Evolutionary conservation across 2,797 vertebrate species (phyloP).

Genomic region (Agapornis canus): DNA sequence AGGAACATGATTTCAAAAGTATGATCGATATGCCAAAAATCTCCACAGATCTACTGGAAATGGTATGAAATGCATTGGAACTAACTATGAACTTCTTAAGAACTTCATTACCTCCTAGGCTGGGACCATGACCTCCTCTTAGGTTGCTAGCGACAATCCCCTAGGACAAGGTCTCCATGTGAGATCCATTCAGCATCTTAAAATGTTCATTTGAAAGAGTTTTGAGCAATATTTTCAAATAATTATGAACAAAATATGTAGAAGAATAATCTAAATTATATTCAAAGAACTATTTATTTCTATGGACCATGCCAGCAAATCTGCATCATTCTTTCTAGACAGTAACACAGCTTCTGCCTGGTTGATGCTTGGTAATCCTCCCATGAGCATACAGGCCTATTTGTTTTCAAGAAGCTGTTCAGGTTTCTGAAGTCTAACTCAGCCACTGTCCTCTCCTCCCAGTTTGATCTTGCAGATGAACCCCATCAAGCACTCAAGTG

Average conservation of each 20-base stretch:
- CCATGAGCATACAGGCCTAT: neutral
- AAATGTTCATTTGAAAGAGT: neutral
- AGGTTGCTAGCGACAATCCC: neutral
- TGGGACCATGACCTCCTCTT: rapidly evolving
- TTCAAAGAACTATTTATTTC: neutral
- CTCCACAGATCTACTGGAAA: neutral
- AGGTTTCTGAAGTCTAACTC: neutral
- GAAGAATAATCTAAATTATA: neutral
- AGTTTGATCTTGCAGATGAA: rapidly evolving
- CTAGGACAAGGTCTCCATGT: neutral
- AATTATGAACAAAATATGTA: neutral
- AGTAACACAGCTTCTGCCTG: neutral
- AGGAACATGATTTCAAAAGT: neutral
- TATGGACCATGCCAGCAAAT: neutral
- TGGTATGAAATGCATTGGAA: neutral
- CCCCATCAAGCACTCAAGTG: neutral
- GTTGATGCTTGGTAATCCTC: neutral
- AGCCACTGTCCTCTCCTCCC: neutral
- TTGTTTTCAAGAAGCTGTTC: neutral
- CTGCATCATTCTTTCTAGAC: neutral
- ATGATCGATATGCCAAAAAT: neutral
- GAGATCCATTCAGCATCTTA: neutral
- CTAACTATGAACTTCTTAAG: neutral
- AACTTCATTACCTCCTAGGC: neutral
- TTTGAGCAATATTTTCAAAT: neutral